Base-by-base conservation (phyloP, 2,113 vertebrate species). In the Equus przewalskii region DNA sequence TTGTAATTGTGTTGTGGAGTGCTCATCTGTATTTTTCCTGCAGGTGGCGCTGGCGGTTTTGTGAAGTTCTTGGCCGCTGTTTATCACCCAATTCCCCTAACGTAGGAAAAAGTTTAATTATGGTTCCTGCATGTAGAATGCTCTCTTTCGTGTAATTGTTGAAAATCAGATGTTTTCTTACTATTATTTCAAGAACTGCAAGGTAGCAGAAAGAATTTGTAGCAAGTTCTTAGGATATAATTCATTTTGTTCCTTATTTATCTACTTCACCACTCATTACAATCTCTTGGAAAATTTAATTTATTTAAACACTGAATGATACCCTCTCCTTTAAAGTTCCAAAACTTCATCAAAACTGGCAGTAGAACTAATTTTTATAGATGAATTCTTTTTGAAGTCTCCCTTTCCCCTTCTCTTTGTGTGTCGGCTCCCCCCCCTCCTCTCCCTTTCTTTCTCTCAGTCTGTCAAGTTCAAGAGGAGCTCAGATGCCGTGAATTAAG, bases 381-480 rank as follows among this genome's bases (percentile, higher is more conserved):
- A 98, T 98, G 95, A 97, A 96, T 98, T 98, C 97, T 98, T 97
- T 98, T 98, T 98, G 98, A 98, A 98, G 98, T 96, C 88, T 98
- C 98, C 95, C 97, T 98, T 98, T 96, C 96, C 97, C 96, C 94
- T 97, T 98, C 95, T 98, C 97, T 99, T 98, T 99, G 98, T 99
- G 98, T 98, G 91, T 98, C 93, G 85, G 96, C 95, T 97, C 96
- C 97, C 98, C 96, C 96, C 96, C 94, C 98, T 98, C 88, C 96
- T 97, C 96, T 98, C 97, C 95, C 96, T 97, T 98, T 97, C 96
- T 98, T 97, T 95, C 90, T 98, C 94, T 90, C 97, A 96, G 98
- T 98, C 99, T 99, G 98, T 99, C 98, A 99, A 99, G 99, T 99
- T 99, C 99, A 99, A 99, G 99, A 99, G 99, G 98, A 98, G 98